These are phyloP conservation scores for Orientallactaga sibirica DNA, from an alignment of 2,797 vertebrate species.

Conservation along the genomic window DNA sequence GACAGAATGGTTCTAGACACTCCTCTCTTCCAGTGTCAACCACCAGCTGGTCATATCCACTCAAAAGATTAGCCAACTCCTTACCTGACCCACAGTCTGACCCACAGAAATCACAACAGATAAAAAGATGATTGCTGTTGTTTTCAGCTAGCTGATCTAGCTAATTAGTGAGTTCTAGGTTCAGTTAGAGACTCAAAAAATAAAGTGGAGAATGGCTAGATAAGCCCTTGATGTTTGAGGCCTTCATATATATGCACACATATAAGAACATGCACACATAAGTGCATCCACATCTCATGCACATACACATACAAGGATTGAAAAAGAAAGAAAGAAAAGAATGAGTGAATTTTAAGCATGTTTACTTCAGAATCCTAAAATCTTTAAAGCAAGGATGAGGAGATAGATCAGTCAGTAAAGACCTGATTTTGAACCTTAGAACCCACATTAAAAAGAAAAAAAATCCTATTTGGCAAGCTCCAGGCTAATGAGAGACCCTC, in stretches of 20 bases:
- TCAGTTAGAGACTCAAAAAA: too few relatives aligned
- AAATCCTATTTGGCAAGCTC: too few relatives aligned
- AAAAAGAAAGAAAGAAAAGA: too few relatives aligned
- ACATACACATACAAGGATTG: too few relatives aligned
- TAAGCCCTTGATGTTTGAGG: too few relatives aligned
- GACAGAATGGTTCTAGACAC: not conserved
- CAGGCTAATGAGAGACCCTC: too few relatives aligned
- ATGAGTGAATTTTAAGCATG: constrained; percentile 36
- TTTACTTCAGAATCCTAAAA: constrained; percentile 12
- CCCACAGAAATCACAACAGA: not conserved
- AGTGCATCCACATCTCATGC: not conserved
- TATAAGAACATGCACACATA: not conserved
- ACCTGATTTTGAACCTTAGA: too few relatives aligned
- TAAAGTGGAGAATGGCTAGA: too few relatives aligned
- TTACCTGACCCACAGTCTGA: not conserved
- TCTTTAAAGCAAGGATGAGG: not conserved
- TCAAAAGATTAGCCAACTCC: not conserved
- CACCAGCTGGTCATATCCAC: not conserved
- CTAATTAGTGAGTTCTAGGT: too few relatives aligned
- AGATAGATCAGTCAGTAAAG: too few relatives aligned
- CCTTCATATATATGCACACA: not conserved
- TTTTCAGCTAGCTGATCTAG: not conserved
- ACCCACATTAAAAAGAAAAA: too few relatives aligned
- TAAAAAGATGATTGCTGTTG: not conserved
- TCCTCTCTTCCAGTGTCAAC: not conserved